Evolutionary conservation across 2,113 vertebrate species (phyloP).

Genomic region (Calidris pygmaea): DNA sequence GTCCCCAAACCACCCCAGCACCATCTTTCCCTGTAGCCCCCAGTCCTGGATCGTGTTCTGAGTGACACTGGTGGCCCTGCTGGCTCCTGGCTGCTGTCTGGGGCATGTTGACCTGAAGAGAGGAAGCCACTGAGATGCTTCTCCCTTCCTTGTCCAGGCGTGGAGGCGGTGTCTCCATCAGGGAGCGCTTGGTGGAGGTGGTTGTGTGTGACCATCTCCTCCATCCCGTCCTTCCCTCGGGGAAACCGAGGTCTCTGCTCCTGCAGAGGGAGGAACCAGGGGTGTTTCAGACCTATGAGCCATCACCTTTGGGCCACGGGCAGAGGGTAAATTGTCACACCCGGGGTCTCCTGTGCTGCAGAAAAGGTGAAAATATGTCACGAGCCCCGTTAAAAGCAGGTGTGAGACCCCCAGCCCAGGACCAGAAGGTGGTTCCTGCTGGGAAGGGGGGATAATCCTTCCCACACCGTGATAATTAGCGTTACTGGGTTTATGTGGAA

Average conservation of each 20-base stretch:
- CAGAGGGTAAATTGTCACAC: not conserved
- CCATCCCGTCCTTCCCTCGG: not conserved
- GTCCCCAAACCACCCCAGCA: not conserved
- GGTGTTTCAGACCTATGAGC: not conserved
- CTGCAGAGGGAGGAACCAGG: accelerated
- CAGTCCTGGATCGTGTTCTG: not conserved
- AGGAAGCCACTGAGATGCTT: not conserved
- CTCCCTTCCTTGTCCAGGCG: not conserved
- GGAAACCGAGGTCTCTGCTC: accelerated
- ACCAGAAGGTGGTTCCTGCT: not conserved
- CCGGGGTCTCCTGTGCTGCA: not conserved
- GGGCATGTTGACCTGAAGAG: not conserved
- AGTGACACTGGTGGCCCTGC: accelerated
- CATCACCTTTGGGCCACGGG: not conserved
- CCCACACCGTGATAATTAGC: accelerated
- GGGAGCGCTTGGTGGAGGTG: not conserved
- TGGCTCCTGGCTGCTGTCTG: not conserved
- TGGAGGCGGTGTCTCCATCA: not conserved
- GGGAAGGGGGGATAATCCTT: not conserved
- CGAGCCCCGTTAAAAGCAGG: not conserved
- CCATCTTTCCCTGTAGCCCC: accelerated
- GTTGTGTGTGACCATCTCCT: not conserved
- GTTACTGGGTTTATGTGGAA: not conserved
- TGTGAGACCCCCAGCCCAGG: not conserved
- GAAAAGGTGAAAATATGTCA: not conserved